Conservation (phyloP, 2,797 vertebrate species). For the Sebastes hubbsi region DNA sequence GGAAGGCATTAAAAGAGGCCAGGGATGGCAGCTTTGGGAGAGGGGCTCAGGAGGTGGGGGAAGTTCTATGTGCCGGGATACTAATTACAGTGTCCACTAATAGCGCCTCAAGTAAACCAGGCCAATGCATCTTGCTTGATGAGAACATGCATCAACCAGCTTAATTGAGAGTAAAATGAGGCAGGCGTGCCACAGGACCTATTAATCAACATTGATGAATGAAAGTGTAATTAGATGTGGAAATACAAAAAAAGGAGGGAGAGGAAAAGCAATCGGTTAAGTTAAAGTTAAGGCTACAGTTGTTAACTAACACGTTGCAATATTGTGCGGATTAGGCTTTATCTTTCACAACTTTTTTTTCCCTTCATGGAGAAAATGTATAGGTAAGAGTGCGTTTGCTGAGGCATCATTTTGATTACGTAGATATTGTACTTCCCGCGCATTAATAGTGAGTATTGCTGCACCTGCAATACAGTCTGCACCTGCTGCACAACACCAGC, state of each 20-base stretch:
- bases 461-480: constrained; percentile 71
- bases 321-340: constrained; percentile 62
- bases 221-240: constrained; percentile 86
- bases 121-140: constrained; percentile 85
- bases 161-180: constrained; percentile 88
- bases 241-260: constrained; percentile 70
- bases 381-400: constrained; percentile 57
- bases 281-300: constrained; percentile 74
- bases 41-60: constrained; percentile 80
- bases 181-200: constrained; percentile 84
- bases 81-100: constrained; percentile 87
- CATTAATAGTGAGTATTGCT: constrained; percentile 60
- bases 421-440: constrained; percentile 59
- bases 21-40: constrained; percentile 76
- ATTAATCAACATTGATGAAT: constrained; percentile 86
- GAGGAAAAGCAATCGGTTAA: constrained; percentile 76
- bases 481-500: constrained; percentile 66
- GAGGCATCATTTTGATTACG: constrained; percentile 70
- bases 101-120: constrained; percentile 85
- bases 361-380: constrained; percentile 15
- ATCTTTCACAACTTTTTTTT: constrained; percentile 39
- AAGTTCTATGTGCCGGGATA: constrained; percentile 80
- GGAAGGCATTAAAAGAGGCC: constrained; percentile 81
- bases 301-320: constrained; percentile 68
- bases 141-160: constrained; percentile 85